Evolutionary conservation across 2,888 invertebrate genomes (phyloP), one percentile per base, ranked within the genome.

Genomic region (Thelaira solivaga): DNA sequence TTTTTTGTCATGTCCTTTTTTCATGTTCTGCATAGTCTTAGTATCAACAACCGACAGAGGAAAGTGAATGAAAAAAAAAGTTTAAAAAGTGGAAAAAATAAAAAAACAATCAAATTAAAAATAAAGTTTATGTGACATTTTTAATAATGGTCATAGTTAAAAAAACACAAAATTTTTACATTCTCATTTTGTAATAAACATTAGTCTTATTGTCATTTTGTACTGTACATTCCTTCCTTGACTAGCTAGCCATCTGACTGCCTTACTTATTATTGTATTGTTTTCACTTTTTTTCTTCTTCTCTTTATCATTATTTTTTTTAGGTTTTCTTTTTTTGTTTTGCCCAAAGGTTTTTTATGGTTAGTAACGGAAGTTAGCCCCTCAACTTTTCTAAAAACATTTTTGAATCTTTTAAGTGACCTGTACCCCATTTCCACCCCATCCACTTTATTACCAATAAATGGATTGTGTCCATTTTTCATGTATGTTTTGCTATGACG

Each of bases 111-210:
- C 78, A 78, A 78, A 78, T 78, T 78, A 78, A 78, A 78, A 78
- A 78, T 69, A 78, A 78, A 78, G 59, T 78, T 78, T 78, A 78
- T 78, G 78, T 78, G 78, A 78, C 78, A 78, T 78, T 78, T 78
- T 78, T 78, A 78, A 78, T 78, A 78, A 78, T 78, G 78, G 78
- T 74, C 78, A 78, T 78, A 65, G 74, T 74, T 74, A 71, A 71
- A 71, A 68, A 55, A 71, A 65, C 49, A n/a, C n/a, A 69, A 78
- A 59, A 65, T 43, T 64, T 76, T 76, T 71, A 69, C 71, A 64
- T 71, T 78, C 69, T 69, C 59, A 53, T 69, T 69, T 74, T 41
- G 74, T 78, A 74, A 71, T 78, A 78, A 78, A 71, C 78, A 78
- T 78, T 74, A 74, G 69, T 78, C 78, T 78, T 78, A 78, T 78